These are phyloP conservation scores for Zalophus californianus DNA, from an alignment of 2,797 vertebrate species.

Conservation along the genomic window DNA sequence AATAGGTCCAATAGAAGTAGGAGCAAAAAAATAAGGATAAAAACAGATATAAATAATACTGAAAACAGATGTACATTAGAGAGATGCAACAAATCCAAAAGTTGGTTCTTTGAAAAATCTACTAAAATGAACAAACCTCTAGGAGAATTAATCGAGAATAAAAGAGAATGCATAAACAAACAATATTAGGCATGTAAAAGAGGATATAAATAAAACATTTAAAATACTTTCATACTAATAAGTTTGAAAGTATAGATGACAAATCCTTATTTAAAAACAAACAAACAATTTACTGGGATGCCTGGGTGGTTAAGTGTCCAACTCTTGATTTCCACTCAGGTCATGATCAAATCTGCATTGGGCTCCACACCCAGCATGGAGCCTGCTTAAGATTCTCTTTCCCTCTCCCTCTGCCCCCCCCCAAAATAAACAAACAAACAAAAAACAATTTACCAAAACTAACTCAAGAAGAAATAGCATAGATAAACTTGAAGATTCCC, in stretches of 20 bases:
- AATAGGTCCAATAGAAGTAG: neutral
- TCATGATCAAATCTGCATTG: neutral
- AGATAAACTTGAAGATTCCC: neutral
- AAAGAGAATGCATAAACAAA: neutral
- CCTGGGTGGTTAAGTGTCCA: neutral
- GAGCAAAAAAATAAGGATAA: neutral
- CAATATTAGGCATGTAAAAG: neutral
- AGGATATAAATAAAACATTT: neutral
- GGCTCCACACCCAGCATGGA: neutral
- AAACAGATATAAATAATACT: neutral
- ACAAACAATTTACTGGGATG: neutral
- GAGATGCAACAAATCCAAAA: neutral
- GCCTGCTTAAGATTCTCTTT: neutral
- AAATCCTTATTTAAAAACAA: neutral
- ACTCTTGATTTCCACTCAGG: neutral
- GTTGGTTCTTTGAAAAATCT: neutral
- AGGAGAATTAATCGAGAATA: neutral
- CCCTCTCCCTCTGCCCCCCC: neutral
- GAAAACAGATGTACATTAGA: neutral
- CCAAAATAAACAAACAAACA: neutral
- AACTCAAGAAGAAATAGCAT: neutral
- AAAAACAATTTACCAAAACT: neutral
- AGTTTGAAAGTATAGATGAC: neutral
- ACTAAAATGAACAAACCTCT: neutral
- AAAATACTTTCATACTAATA: neutral